Base-by-base conservation (phyloP, 2,888 invertebrate species). In the Drosophila kokeensis region DNA sequence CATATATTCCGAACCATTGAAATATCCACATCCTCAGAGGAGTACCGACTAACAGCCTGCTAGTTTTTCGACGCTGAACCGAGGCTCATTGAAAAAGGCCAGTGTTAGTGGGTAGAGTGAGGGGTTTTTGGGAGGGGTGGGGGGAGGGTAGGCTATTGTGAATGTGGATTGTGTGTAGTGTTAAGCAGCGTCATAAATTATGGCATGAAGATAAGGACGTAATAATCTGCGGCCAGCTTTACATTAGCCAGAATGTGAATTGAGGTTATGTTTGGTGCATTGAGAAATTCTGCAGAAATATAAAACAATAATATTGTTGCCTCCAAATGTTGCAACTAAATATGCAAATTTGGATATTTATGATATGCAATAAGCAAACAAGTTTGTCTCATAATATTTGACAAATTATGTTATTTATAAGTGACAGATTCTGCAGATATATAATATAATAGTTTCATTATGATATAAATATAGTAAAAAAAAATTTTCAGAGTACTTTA, bases 181-280 rank as follows among this genome's bases (percentile, higher is more conserved):
- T 53, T 80, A 79, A 73, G 82, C 78, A 70, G 32, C 30, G 55
- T 74, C 89, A 87, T 84, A 84, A 89, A 83, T 84, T 81, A 83
- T 75, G 73, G 64, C 59, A 34, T 38, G 48, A 57, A 75, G 83
- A 76, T 86, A 83, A 79, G 80, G 68, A 68, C 69, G 32, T 63
- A 54, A 75, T 80, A 85, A 71, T 82, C 67, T 71, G 75, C 29
- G 68, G 81, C 71, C 68, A 24, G 7, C 24, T 63, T 62, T 65
- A 66, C 71, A 80, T 79, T 81, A 76, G 68, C 57, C 63, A 32
- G 48, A 72, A 81, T 69, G 63, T 58, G 57, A 77, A 79, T 55
- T 72, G 62, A 67, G 73, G 68, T 73, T 79, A 67, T 38, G 58
- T 66, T 76, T 49, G 54, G 45, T 34, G 61, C 69, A 61, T n/a